Evolutionary conservation across 1,140 invertebrate genomes (phyloP).

Genomic region (Euwallacea similis): DNA sequence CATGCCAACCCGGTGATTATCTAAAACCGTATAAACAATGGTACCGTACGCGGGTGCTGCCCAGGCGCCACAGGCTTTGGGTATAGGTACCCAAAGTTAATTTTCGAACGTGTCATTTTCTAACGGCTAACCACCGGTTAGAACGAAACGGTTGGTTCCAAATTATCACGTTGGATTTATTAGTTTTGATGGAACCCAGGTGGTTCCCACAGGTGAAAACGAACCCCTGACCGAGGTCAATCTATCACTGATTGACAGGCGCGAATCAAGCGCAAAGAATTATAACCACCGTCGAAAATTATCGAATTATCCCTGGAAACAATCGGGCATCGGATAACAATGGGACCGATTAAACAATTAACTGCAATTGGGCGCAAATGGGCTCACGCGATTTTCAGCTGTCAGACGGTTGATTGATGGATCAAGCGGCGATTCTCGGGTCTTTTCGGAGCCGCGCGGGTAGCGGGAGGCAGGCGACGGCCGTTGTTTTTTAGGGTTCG

Average conservation of each 20-base stretch:
- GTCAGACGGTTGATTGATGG: background rate
- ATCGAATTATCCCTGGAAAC: background rate
- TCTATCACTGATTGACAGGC: background rate
- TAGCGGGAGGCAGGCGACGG: no score
- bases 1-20: constrained; percentile 34
- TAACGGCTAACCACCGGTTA: constrained; percentile 16
- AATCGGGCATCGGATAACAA: constrained; percentile 4
- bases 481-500: no score
- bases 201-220: constrained; percentile 10
- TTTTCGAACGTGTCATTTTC: constrained; percentile 24
- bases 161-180: constrained; percentile 21
- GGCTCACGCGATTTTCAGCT: constrained; percentile 11
- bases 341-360: constrained; percentile 11
- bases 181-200: constrained; percentile 11
- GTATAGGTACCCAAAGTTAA: constrained; percentile 12
- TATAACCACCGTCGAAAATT: constrained; percentile 8
- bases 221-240: background rate
- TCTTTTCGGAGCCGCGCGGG: no score
- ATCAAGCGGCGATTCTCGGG: no score
- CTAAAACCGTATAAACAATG: constrained; percentile 40
- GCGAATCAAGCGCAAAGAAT: background rate
- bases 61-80: constrained; percentile 36
- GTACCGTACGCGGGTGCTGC: constrained; percentile 35
- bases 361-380: constrained; percentile 14
- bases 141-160: background rate